phyloP scores from a whole-genome alignment of 2,797 vertebrate genomes.

The Clarias fuscus region DNA sequence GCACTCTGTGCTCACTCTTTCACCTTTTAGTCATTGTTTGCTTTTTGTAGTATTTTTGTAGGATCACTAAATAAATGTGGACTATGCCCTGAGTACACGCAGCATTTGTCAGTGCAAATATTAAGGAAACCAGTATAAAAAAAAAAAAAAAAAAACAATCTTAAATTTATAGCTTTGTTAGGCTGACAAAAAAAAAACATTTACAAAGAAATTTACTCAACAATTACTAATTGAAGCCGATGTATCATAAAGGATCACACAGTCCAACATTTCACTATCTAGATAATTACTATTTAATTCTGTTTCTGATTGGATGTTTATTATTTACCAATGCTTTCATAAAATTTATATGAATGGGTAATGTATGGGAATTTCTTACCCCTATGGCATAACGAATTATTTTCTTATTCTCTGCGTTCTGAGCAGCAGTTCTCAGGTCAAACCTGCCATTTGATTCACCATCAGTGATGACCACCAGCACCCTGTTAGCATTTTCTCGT shows the following conservation, averaged over 20 bases:
- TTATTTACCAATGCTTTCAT: neutral
- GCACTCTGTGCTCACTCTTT: neutral
- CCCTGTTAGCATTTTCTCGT: slow-evolving; percentile 60
- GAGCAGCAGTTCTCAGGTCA: rapidly evolving
- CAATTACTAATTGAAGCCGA: neutral
- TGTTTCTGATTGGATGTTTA: neutral
- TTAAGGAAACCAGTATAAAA: neutral
- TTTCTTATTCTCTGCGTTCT: rapidly evolving
- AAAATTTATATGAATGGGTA: neutral
- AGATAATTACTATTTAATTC: neutral
- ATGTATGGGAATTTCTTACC: slow-evolving; percentile 55
- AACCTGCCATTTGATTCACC: slow-evolving; percentile 11
- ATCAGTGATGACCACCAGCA: slow-evolving; percentile 75
- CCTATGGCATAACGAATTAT: slow-evolving; percentile 73
- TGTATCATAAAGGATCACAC: neutral
- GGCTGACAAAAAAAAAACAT: neutral
- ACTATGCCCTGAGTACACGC: neutral
- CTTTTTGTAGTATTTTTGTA: neutral
- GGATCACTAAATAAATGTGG: neutral
- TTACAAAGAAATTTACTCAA: neutral
- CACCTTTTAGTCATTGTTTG: no score
- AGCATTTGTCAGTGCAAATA: neutral
- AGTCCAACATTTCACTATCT: neutral
- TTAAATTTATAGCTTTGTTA: neutral
- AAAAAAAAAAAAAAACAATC: neutral